Evolutionary conservation across 2,797 vertebrate genomes (phyloP).

Genomic region (Sebastes steindachneri): DNA sequence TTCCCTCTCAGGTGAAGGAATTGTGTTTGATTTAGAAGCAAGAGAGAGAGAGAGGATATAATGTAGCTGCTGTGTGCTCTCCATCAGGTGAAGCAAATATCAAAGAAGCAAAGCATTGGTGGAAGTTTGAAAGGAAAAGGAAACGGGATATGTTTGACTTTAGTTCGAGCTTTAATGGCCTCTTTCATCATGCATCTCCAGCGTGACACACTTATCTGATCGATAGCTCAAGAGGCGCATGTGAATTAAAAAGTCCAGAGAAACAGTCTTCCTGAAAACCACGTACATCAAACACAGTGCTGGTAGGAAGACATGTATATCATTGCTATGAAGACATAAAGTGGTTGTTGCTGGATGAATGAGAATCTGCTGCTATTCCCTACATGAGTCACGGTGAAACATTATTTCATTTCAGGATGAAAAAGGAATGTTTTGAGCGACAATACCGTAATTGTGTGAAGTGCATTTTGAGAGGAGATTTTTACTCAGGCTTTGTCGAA

Average conservation of each 20-base stretch:
- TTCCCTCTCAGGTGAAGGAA: constrained; percentile 20
- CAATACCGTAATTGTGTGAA: background rate
- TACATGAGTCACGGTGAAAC: background rate
- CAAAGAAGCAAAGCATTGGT: constrained; percentile 13
- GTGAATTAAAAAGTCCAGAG: background rate
- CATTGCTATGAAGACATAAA: background rate
- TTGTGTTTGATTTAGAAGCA: constrained; percentile 28
- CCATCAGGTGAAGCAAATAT: constrained; percentile 23
- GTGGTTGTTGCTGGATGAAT: background rate
- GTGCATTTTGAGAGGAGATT: background rate
- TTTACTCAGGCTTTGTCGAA: background rate
- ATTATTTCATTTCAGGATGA: background rate
- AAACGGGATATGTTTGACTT: constrained; percentile 4
- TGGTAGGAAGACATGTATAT: background rate
- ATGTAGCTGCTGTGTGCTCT: background rate
- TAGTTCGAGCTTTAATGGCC: background rate
- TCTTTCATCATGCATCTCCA: background rate
- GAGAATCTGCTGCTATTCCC: background rate
- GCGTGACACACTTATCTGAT: background rate
- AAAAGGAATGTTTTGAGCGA: background rate
- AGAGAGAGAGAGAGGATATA: background rate
- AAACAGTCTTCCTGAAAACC: background rate
- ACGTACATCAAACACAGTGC: background rate
- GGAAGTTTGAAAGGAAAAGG: constrained; percentile 9
- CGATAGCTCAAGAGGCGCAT: constrained; percentile 6